Conservation (phyloP, 2,888 invertebrate genomes). For the Chouioia cunea region DNA sequence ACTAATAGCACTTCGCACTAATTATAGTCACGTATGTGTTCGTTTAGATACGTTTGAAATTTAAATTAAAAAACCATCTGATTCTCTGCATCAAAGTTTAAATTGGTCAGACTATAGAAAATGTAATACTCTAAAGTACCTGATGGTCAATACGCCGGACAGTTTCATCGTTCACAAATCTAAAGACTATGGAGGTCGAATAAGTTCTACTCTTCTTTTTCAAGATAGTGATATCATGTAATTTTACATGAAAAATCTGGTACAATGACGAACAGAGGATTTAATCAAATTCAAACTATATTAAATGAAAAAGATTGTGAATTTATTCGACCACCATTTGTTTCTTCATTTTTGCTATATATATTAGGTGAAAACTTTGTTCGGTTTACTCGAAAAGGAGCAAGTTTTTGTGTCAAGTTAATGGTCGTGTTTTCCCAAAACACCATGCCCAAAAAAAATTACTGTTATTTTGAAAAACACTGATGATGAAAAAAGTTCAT, state of each 20-base stretch:
- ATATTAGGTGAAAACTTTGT: no score
- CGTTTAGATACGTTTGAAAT: conserved; percentile 23
- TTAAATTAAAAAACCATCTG: conserved; percentile 20
- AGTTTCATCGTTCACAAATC: conserved; percentile 29
- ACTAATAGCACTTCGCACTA: conserved; percentile 17
- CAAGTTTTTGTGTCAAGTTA: no score
- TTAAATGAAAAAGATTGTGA: conserved; percentile 24
- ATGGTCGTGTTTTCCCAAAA: no score
- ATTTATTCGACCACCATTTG: conserved; percentile 38
- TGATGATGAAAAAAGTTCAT: no score
- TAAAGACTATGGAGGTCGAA: conserved; percentile 24
- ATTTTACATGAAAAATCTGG: conserved; percentile 24
- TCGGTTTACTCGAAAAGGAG: no score
- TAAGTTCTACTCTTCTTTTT: conserved; percentile 16
- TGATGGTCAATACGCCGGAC: conserved; percentile 23
- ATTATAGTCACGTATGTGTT: conserved; percentile 4
- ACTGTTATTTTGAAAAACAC: no score
- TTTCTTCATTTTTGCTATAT: no score
- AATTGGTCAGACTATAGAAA: conserved; percentile 43
- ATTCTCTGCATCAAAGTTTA: conserved; percentile 23
- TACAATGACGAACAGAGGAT: conserved; percentile 45
- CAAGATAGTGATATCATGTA: conserved; percentile 21
- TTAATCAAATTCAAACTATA: conserved; percentile 41
- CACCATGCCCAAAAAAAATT: no score
- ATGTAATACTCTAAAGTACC: conserved; percentile 40